Base-by-base conservation (phyloP, 1,140 invertebrate species). In the Drosophila miranda region DNA sequence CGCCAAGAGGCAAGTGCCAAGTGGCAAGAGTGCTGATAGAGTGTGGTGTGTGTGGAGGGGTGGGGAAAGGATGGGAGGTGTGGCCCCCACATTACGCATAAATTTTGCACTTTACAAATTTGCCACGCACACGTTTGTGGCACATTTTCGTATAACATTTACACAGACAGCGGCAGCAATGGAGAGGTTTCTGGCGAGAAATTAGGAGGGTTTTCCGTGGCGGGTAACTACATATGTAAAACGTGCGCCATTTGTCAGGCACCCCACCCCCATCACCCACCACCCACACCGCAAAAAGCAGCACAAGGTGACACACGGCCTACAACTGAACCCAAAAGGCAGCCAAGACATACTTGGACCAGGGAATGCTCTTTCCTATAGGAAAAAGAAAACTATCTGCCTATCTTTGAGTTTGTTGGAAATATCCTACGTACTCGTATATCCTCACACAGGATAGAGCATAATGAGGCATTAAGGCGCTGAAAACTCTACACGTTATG, bases 91-190 rank as follows among this genome's bases (percentile, higher is more conserved):
- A 87, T 86, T 86, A 86, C 82, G 82, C 82, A 86, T 86, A 86
- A 87, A 86, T 87, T 86, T 86, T 86, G 82, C 78, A 87, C 82
- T 86, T 86, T 87, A 86, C 82, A 86, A 86, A 86, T 86, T 86
- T 86, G 75, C 82, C 81, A 87, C 82, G 81, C 81, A 81, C 81
- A 86, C 81, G 81, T 87, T 82, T 87, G 81, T 70, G 81, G 82
- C 81, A 82, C 34, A 38, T 38, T 87, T 86, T 87, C 87, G 74
- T 82, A 76, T 82, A 75, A 87, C 75, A 87, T 78, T 78, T 87
- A 68, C 82, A 78, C 68, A 77, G 61, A 34, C 48, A 41, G 23
- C 23, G 23, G 11, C 8, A 16, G 14, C 11, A 6, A 13, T 38
- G 38, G 14, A 4, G 41, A 13, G 42, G 11, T 43, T 38, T 14